Conservation (phyloP, 1,140 invertebrate species). For the Tetramorium parvispinum region DNA sequence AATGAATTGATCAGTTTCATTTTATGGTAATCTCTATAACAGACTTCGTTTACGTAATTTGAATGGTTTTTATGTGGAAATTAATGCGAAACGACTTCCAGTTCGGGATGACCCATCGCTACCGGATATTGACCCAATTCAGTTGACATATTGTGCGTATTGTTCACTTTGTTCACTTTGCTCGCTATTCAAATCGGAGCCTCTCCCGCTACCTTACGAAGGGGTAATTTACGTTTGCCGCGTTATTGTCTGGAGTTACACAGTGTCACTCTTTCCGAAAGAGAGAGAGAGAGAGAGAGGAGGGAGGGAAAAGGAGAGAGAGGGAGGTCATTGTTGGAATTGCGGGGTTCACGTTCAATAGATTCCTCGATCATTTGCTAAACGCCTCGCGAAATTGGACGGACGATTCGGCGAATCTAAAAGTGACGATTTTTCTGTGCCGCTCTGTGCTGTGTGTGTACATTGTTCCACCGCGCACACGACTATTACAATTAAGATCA, state of each 20-base stretch:
- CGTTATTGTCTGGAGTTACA: conserved; percentile 66
- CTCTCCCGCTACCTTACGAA: conserved; percentile 52
- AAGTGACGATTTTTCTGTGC: conserved; percentile 30
- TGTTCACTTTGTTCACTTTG: conserved; percentile 76
- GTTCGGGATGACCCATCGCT: conserved; percentile 54
- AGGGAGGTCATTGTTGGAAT: conserved; percentile 59
- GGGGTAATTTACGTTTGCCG: conserved; percentile 72
- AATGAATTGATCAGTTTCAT: background rate
- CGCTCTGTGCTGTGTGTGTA: background rate
- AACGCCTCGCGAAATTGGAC: conserved; percentile 38
- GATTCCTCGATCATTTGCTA: conserved; percentile 57
- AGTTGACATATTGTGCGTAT: conserved; percentile 74
- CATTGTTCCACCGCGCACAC: background rate
- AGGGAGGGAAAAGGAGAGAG: conserved; percentile 13
- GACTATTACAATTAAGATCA: conserved; percentile 46
- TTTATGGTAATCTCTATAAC: background rate
- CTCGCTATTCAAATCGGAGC: conserved; percentile 70
- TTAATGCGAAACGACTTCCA: conserved; percentile 27
- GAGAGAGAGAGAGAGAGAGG: conserved; percentile 19
- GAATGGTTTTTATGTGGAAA: conserved; percentile 15
- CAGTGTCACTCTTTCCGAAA: conserved; percentile 59
- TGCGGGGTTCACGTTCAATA: conserved; percentile 53
- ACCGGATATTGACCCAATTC: conserved; percentile 77
- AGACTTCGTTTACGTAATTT: conserved; percentile 2
- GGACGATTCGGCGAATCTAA: background rate